Evolutionary conservation across 2,888 invertebrate genomes (phyloP).

Genomic region (Cordylochernes scorpioides): DNA sequence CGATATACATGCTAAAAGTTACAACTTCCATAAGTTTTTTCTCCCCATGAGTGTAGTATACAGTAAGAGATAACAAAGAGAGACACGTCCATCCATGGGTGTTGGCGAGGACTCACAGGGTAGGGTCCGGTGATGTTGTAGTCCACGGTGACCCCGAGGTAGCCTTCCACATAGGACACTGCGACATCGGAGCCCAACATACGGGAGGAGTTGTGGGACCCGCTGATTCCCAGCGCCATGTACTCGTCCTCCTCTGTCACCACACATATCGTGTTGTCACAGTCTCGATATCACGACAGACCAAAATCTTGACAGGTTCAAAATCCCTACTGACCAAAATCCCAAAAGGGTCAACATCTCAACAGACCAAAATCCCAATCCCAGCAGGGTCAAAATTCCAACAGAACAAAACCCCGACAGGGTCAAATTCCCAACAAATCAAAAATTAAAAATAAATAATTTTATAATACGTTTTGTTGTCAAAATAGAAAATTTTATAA

Average conservation of each 20-base stretch:
- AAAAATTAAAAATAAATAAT: too few species aligned
- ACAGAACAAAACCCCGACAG: too few species aligned
- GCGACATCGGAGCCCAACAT: constrained; percentile 67
- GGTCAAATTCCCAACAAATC: too few species aligned
- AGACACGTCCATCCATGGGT: constrained; percentile 1
- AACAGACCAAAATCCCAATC: too few species aligned
- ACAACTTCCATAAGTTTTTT: not conserved
- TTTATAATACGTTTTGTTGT: too few species aligned
- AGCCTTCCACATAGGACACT: constrained; percentile 41
- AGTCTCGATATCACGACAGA: too few species aligned
- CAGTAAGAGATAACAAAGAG: not conserved
- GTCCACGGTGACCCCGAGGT: constrained; percentile 45
- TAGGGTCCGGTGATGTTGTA: constrained; percentile 58
- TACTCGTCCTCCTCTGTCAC: constrained; percentile 41
- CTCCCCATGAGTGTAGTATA: constrained; percentile 2
- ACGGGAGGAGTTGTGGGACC: constrained; percentile 33
- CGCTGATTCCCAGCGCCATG: constrained; percentile 66
- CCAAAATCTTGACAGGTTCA: too few species aligned
- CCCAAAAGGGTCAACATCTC: too few species aligned
- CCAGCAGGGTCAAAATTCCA: too few species aligned
- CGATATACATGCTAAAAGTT: not conserved
- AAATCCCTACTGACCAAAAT: too few species aligned
- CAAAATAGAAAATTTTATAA: too few species aligned
- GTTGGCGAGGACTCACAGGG: constrained; percentile 30
- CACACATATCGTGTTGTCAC: too few species aligned